phyloP scores from a whole-genome alignment of 1,140 invertebrate species.

The Cepaea nemoralis region DNA sequence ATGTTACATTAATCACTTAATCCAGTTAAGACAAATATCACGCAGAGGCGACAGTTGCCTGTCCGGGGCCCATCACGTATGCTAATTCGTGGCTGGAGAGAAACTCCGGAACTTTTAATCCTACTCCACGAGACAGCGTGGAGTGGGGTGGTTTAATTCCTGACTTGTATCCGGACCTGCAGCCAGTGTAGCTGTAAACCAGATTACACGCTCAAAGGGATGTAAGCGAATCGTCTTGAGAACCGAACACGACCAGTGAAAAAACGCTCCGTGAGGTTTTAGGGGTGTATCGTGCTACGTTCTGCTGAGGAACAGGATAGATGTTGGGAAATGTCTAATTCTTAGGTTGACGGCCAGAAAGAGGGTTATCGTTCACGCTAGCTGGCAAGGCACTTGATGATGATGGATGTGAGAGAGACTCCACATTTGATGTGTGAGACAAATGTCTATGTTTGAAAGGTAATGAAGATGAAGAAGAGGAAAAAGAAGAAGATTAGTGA shows the following conservation, averaged over 20 bases:
- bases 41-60: neutral
- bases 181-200: constrained; percentile 15
- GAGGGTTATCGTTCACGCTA: too few species aligned
- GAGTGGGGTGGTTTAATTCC: constrained; percentile 8
- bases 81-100: neutral
- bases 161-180: constrained; percentile 11
- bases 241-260: neutral
- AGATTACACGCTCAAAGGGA: constrained; percentile 6
- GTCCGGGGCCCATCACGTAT: neutral
- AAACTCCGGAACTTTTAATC: neutral
- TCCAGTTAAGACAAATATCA: neutral
- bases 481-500: too few species aligned
- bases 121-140: neutral
- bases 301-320: neutral
- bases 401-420: too few species aligned
- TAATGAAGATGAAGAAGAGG: too few species aligned
- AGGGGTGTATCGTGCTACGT: neutral
- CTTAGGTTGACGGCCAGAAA: too few species aligned
- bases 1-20: neutral
- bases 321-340: too few species aligned
- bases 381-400: too few species aligned
- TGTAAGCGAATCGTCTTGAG: constrained; percentile 17
- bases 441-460: too few species aligned
- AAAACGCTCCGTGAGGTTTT: neutral
- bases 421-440: too few species aligned